Base-by-base conservation (phyloP, 2,113 vertebrate genomes). In the Hiodon alosoides region DNA sequence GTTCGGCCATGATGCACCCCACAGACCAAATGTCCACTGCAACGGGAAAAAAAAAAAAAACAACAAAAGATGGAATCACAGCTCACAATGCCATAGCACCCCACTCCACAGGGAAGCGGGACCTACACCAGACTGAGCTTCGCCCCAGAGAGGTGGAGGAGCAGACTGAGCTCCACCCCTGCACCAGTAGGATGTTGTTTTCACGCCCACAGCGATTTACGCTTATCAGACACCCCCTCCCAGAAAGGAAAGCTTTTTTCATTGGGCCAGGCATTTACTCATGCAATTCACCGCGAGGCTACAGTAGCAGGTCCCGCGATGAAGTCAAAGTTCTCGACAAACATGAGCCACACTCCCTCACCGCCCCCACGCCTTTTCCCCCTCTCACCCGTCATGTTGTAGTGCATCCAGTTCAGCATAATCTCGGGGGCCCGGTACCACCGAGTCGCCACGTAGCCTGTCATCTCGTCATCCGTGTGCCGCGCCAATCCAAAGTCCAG, bases 341-440 rank as follows among this genome's bases (percentile, higher is more conserved):
- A 31, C 31, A 31, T 31, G 31, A 31, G 31, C 31, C 31, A 31
- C 31, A 31, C 31, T 31, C 31, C 31, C 31, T 31, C 31, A 31
- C 31, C 31, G 31, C 31, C 31, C 31, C 5, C 17, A n/a, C 60
- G 4, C 47, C 4, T n/a, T 4, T 57, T 31, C 10, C 31, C 48
- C 16, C 64, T 13, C 76, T 13, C 81, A 98, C 97, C 97, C 84
- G 97, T 99, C 90, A 97, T 96, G 89, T 98, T 98, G 91, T 98
- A 99, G 87, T 99, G 97, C 97, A 99, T 99, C 97, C 97, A 99
- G 85, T 99, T 98, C 16, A 99, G 92, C 96, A 99, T 99, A 86
- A 99, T 98, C 87, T 99, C 97, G 0, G 97, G 97, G 54, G 97
- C 97, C 54, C 97, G 80, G 87, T 99, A 99, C 97, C 97, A 99